Evolutionary conservation across 2,113 vertebrate species (phyloP).

Genomic region (Ginglymostoma cirratum): DNA sequence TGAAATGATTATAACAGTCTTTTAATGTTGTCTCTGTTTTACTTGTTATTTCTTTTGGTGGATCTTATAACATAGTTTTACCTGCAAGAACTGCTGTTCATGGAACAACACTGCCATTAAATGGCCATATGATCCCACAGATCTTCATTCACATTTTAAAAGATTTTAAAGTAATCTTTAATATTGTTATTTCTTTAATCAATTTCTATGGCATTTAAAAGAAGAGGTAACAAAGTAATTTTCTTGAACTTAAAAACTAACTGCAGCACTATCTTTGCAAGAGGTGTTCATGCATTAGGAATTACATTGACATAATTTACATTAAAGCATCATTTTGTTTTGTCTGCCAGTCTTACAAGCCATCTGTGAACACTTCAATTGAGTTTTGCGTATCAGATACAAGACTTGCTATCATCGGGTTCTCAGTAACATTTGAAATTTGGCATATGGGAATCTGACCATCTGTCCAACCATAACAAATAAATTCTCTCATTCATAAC

Average conservation of each 20-base stretch:
- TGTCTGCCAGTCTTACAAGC: neutral
- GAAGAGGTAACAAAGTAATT: neutral
- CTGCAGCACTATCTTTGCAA: neutral
- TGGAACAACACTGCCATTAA: neutral
- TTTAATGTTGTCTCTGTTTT: neutral
- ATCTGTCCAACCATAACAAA: constrained; percentile 10
- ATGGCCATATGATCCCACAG: neutral
- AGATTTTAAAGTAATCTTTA: too few species aligned
- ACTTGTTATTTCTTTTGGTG: neutral
- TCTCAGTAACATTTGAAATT: constrained; percentile 21
- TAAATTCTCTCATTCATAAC: neutral
- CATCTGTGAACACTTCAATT: constrained; percentile 29
- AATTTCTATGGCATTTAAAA: neutral
- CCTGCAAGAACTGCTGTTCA: neutral
- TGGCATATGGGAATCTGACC: constrained; percentile 17
- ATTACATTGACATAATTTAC: neutral
- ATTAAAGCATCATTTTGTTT: constrained; percentile 17
- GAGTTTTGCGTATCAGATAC: neutral
- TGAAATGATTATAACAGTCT: neutral
- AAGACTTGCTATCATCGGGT: neutral
- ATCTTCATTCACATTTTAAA: neutral
- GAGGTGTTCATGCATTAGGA: neutral
- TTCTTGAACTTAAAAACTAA: neutral
- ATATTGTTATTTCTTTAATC: neutral
- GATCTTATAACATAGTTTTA: neutral